Evolutionary conservation across 1,140 invertebrate species (phyloP).

Genomic region (Metaphire vulgaris): DNA sequence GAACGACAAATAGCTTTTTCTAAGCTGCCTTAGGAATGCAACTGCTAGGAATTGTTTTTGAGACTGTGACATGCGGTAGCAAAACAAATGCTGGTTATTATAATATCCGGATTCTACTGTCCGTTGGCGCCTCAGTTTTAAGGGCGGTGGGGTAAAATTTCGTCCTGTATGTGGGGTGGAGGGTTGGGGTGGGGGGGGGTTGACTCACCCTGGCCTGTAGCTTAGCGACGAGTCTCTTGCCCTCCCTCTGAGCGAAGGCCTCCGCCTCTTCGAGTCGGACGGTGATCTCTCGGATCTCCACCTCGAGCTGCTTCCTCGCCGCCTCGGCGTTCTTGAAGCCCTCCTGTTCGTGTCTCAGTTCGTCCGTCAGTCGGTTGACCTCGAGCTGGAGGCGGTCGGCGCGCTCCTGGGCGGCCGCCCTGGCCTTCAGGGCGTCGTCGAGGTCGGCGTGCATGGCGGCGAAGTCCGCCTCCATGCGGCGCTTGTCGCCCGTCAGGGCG

Average conservation of each 20-base stretch:
- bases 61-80: no score
- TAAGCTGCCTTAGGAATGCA: no score
- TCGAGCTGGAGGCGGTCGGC: constrained; percentile 43
- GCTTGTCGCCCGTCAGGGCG: constrained; percentile 49
- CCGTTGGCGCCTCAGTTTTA: no score
- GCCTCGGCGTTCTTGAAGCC: constrained; percentile 53
- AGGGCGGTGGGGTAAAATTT: no score
- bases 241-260: constrained; percentile 49
- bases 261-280: constrained; percentile 51
- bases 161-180: no score
- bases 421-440: constrained; percentile 79
- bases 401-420: constrained; percentile 47
- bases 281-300: constrained; percentile 52
- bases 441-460: constrained; percentile 68
- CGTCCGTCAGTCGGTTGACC: constrained; percentile 46
- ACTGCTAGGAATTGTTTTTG: no score
- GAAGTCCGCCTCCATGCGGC: constrained; percentile 49
- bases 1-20: no score
- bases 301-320: constrained; percentile 51
- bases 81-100: no score
- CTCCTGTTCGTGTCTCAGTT: constrained; percentile 51
- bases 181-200: no score
- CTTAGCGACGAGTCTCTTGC: constrained; percentile 51
- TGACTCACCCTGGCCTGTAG: constrained; percentile 49
- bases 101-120: no score